Evolutionary conservation across 2,888 invertebrate species (phyloP).

Genomic region (Linyphia triangularis): DNA sequence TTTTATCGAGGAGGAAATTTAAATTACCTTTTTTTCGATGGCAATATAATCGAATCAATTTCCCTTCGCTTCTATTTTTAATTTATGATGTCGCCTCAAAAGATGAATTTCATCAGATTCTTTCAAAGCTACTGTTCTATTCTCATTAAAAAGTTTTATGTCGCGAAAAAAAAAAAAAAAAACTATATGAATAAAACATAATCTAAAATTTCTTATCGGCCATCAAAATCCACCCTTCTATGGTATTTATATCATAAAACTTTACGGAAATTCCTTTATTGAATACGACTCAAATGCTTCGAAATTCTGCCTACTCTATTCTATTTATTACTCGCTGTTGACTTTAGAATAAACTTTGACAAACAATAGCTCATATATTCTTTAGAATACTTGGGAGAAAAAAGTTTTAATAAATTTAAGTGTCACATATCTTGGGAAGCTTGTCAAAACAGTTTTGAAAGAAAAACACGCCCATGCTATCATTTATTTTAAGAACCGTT

Average conservation of each 20-base stretch:
- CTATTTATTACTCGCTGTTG: background rate
- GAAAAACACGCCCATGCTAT: background rate
- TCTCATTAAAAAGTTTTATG: background rate
- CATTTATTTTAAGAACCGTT: background rate
- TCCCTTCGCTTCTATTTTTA: too few relatives aligned
- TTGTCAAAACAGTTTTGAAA: background rate
- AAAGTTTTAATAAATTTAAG: background rate
- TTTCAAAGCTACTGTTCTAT: background rate
- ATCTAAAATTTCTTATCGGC: too few relatives aligned
- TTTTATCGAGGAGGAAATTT: too few relatives aligned
- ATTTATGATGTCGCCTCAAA: too few relatives aligned
- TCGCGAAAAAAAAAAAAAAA: background rate
- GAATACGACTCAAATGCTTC: background rate
- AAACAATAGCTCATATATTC: background rate
- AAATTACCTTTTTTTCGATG: too few relatives aligned
- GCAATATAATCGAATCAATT: too few relatives aligned
- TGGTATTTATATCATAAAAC: background rate
- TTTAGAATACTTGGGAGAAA: background rate
- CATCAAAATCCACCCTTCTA: background rate
- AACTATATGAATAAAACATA: background rate
- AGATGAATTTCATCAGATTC: too few relatives aligned
- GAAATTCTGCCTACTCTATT: background rate
- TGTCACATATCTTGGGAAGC: background rate
- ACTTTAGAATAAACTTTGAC: constrained; percentile 3
- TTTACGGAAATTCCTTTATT: background rate